Percentiles rank a stretch among this genome's conserved stretches.
These are phyloP conservation scores for Neosilurus hyrtlii DNA, from an alignment of 2,797 vertebrate species.

Conservation along the genomic window DNA sequence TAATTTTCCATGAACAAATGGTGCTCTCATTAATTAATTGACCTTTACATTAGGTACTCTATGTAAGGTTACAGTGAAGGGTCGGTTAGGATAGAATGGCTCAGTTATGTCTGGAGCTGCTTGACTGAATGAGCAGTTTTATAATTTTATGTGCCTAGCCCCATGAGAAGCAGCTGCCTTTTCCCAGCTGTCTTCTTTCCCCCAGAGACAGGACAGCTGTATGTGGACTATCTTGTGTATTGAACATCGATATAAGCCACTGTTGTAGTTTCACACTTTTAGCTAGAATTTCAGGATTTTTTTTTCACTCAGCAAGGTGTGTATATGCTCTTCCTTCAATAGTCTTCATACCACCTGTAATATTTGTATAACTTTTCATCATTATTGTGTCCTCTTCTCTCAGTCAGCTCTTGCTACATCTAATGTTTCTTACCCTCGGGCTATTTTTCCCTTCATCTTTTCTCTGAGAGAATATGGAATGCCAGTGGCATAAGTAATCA, in stretches of 20 bases:
- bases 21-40: background rate
- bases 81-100: background rate
- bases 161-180: constrained; percentile 57
- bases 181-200: constrained; percentile 42
- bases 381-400: constrained; percentile 55
- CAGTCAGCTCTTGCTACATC: constrained; percentile 63
- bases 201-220: constrained; percentile 32
- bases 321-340: constrained; percentile 37
- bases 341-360: constrained; percentile 49
- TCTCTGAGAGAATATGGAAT: constrained; percentile 75
- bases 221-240: constrained; percentile 7
- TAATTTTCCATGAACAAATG: background rate
- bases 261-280: background rate
- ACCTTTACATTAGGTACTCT: background rate
- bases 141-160: constrained; percentile 28
- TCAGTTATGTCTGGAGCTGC: background rate
- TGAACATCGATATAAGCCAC: constrained; percentile 23
- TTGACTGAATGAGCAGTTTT: constrained; percentile 18
- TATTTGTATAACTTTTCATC: constrained; percentile 55
- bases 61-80: background rate
- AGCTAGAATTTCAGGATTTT: background rate
- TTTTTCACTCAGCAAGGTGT: constrained; percentile 17
- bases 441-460: constrained; percentile 69
- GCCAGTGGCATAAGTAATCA: constrained; percentile 73
- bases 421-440: constrained; percentile 67